Conservation (phyloP, 2,797 vertebrate species). For the Halcyon smyrnensis region DNA sequence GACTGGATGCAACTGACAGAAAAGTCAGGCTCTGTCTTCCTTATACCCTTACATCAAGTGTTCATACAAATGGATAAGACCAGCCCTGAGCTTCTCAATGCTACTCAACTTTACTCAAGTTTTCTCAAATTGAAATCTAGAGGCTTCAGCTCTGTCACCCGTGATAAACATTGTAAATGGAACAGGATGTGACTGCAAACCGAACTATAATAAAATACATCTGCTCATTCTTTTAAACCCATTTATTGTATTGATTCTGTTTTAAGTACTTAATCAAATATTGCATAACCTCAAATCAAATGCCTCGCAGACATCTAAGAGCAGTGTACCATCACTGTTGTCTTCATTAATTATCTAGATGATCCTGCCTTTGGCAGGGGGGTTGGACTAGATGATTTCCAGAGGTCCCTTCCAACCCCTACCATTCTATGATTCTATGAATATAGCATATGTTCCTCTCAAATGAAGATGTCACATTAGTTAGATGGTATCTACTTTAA, state of each 20-base stretch:
- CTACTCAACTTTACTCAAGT: accelerated
- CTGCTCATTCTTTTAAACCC: constrained; percentile 22
- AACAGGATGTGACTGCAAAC: not conserved
- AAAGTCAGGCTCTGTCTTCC: not conserved
- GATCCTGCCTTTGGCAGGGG: not conserved
- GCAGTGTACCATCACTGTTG: not conserved
- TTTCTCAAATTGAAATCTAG: not conserved
- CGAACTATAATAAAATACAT: constrained; percentile 11
- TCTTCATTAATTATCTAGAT: constrained; percentile 44
- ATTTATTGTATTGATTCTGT: constrained; percentile 4
- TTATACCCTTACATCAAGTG: not conserved
- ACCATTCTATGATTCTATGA: not conserved
- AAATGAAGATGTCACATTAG: not conserved
- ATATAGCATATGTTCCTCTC: constrained; percentile 17
- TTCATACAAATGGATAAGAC: not conserved
- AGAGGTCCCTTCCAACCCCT: too few relatives aligned
- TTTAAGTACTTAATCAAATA: constrained; percentile 46
- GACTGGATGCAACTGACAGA: not conserved
- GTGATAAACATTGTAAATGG: not conserved
- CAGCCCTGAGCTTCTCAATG: not conserved
- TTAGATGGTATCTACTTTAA: not conserved
- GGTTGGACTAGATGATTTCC: too few relatives aligned
- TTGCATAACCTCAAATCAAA: constrained; percentile 7
- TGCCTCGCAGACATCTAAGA: not conserved
- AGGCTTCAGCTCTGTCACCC: not conserved